Percentiles rank a stretch among this genome's conserved stretches.
Evolutionary conservation across 2,888 invertebrate genomes (phyloP).

Genomic region (Deilephila elpenor): DNA sequence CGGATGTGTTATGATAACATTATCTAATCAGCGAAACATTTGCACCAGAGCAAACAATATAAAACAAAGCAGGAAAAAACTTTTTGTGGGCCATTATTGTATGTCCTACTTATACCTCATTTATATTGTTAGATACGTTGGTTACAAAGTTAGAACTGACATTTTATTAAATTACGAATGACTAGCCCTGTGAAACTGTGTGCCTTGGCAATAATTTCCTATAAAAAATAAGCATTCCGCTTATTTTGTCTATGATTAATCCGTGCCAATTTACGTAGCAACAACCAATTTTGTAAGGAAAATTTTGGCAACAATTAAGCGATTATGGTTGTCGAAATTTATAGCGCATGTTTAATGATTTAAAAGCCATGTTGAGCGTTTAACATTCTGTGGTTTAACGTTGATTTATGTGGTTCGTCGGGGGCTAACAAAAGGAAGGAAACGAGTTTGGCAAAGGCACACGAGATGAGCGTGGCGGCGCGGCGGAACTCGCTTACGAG

Average conservation of each 20-base stretch:
- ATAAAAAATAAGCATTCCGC: background rate
- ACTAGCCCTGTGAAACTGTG: no score
- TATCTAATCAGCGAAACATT: background rate
- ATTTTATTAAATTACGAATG: no score
- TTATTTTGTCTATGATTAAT: background rate
- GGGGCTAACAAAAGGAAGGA: background rate
- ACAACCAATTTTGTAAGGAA: background rate
- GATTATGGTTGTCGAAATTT: background rate
- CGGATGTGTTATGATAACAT: background rate
- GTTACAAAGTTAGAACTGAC: no score
- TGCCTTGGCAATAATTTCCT: background rate
- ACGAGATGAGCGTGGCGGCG: background rate
- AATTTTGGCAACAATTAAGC: background rate
- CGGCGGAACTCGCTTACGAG: background rate
- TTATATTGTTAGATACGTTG: no score
- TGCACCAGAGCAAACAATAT: background rate
- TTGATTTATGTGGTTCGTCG: constrained; percentile 1
- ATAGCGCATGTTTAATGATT: background rate
- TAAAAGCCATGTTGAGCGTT: constrained; percentile 5
- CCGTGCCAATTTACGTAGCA: background rate
- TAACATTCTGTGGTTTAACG: no score
- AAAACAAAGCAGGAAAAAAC: background rate
- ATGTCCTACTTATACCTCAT: no score
- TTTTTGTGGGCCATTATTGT: background rate
- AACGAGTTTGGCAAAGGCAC: constrained; percentile 12